Conservation (phyloP, 2,113 vertebrate genomes). For the Leptobrachium ailaonicum region DNA sequence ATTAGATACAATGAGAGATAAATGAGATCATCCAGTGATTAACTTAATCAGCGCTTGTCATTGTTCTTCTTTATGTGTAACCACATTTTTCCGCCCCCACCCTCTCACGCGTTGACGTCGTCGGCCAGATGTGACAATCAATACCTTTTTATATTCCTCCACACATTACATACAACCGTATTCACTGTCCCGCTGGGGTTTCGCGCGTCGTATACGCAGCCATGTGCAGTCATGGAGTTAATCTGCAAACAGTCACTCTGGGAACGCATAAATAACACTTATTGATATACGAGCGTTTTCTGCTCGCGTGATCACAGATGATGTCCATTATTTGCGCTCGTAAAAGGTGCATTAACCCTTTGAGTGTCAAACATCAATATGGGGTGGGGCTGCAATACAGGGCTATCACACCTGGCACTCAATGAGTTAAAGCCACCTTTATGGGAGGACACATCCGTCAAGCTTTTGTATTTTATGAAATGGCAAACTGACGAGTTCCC, state of each 20-base stretch:
- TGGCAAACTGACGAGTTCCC: too few relatives aligned
- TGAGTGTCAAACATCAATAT: too few relatives aligned
- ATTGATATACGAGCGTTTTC: slow-evolving; percentile 1
- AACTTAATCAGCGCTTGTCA: background rate
- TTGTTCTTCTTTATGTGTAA: background rate
- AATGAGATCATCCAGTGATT: slow-evolving; percentile 5
- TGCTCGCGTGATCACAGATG: background rate
- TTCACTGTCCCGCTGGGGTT: background rate
- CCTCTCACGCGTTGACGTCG: background rate
- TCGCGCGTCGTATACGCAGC: background rate
- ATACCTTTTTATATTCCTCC: slow-evolving; percentile 10
- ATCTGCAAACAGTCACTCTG: background rate
- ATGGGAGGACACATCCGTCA: too few relatives aligned
- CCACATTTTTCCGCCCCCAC: background rate
- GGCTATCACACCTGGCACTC: too few relatives aligned
- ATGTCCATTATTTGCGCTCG: background rate
- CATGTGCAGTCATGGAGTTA: background rate
- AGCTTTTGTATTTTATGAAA: too few relatives aligned
- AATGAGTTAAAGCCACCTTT: too few relatives aligned
- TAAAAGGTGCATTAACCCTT: too few relatives aligned
- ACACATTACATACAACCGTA: background rate
- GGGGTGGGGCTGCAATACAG: too few relatives aligned
- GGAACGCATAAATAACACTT: background rate
- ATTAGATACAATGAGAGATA: background rate
- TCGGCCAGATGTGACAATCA: slow-evolving; percentile 10